These are phyloP conservation scores for Crotalus horridus DNA, from an alignment of 2,113 vertebrate species.

Conservation along the genomic window DNA sequence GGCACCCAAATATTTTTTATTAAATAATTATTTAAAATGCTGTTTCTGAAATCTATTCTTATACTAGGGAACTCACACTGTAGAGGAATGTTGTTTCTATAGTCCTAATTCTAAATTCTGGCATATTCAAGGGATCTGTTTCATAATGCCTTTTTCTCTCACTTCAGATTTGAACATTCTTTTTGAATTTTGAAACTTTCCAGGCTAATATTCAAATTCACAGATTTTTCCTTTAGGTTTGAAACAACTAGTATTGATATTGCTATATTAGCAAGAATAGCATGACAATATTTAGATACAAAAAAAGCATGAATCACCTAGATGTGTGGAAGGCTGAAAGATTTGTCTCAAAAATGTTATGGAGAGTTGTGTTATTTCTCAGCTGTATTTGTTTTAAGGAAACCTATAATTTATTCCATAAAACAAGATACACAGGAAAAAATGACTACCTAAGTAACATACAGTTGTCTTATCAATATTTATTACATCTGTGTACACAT, in stretches of 20 bases:
- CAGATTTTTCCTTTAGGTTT: constrained; percentile 28
- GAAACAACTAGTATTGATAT: constrained; percentile 29
- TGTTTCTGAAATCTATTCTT: constrained; percentile 60
- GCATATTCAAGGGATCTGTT: constrained; percentile 42
- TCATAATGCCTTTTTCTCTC: constrained; percentile 29
- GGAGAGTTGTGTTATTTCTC: constrained; percentile 46
- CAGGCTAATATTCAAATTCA: constrained; percentile 34
- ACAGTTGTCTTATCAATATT: constrained; percentile 24
- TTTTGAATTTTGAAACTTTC: constrained; percentile 29
- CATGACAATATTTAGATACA: constrained; percentile 28
- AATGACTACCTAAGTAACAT: constrained; percentile 16
- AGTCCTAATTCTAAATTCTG: constrained; percentile 53
- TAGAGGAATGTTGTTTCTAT: constrained; percentile 42
- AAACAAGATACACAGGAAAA: constrained; percentile 32
- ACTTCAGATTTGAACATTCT: constrained; percentile 27
- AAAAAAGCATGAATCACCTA: constrained; percentile 37
- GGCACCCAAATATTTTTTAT: constrained; percentile 83
- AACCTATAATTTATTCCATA: constrained; percentile 8
- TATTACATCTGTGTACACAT: constrained; percentile 35
- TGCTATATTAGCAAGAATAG: constrained; percentile 37
- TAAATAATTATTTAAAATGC: constrained; percentile 69
- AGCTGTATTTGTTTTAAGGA: constrained; percentile 25
- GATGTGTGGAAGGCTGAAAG: constrained; percentile 51
- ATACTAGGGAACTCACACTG: constrained; percentile 48
- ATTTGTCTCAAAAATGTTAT: constrained; percentile 21